phyloP scores from a whole-genome alignment of 2,888 invertebrate genomes.

The Xanthorhoe spadicearia region DNA sequence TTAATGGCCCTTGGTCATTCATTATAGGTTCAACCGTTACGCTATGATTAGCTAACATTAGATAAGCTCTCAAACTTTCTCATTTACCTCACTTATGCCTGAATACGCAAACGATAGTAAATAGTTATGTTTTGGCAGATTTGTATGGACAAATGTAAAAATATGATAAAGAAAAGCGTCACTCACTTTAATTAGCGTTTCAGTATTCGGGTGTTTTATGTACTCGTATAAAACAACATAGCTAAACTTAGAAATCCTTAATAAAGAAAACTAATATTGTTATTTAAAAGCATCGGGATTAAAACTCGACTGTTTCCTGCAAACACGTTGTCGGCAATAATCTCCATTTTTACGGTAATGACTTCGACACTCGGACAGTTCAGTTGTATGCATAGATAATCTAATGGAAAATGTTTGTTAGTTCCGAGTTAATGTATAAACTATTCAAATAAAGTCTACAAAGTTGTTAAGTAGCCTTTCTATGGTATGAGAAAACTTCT shows the following conservation, averaged over 20 bases:
- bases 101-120: too few species aligned
- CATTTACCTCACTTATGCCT: too few species aligned
- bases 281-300: constrained; percentile 15
- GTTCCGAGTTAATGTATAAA: constrained; percentile 33
- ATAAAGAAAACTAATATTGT: background rate
- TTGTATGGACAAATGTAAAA: too few species aligned
- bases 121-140: too few species aligned
- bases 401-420: constrained; percentile 57
- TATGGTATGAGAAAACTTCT: constrained; percentile 24
- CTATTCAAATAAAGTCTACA: constrained; percentile 27
- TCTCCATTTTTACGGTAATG: constrained; percentile 25
- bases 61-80: too few species aligned
- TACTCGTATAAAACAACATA: too few species aligned
- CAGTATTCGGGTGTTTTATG: too few species aligned
- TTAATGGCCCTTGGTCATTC: too few species aligned
- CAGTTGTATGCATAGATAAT: constrained; percentile 38
- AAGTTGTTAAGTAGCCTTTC: constrained; percentile 2
- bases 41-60: too few species aligned
- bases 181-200: too few species aligned
- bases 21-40: too few species aligned
- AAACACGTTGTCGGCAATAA: constrained; percentile 21
- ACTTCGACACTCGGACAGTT: constrained; percentile 20
- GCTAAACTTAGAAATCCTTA: background rate
- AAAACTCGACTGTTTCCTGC: constrained; percentile 22
- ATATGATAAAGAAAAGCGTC: too few species aligned